These are phyloP conservation scores for Oriolus oriolus DNA, from an alignment of 2,113 vertebrate genomes.

Conservation along the genomic window DNA sequence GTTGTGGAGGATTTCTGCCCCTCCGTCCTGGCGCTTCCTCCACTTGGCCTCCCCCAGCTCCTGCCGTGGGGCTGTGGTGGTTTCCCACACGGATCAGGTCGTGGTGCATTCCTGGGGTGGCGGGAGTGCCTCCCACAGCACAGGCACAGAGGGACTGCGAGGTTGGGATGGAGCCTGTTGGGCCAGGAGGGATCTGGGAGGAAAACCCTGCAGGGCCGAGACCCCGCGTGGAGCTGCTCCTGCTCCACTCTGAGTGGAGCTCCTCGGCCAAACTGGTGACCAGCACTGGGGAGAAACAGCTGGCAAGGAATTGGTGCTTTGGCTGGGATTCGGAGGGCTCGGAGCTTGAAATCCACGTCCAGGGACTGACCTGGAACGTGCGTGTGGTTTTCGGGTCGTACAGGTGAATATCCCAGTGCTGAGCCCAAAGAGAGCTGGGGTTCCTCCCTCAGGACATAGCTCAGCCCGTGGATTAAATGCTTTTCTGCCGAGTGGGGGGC, in stretches of 20 bases:
- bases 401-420: background rate
- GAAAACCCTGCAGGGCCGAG: background rate
- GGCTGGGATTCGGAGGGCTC: background rate
- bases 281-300: accelerated
- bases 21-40: accelerated
- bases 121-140: background rate
- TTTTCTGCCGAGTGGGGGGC: background rate
- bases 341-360: background rate
- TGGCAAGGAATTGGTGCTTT: background rate
- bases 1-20: accelerated
- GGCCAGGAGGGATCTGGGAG: background rate
- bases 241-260: background rate
- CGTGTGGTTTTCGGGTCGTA: background rate
- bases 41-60: accelerated
- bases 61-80: background rate
- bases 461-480: accelerated
- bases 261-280: background rate
- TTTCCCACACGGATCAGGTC: background rate
- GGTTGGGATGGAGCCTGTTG: background rate
- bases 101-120: background rate
- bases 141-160: accelerated
- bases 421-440: background rate
- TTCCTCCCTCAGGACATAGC: background rate
- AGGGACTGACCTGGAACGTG: background rate
- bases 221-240: accelerated